Evolutionary conservation across 2,797 vertebrate genomes (phyloP), one percentile per base, ranked within the genome.

Genomic region (Hybognathus amarus): DNA sequence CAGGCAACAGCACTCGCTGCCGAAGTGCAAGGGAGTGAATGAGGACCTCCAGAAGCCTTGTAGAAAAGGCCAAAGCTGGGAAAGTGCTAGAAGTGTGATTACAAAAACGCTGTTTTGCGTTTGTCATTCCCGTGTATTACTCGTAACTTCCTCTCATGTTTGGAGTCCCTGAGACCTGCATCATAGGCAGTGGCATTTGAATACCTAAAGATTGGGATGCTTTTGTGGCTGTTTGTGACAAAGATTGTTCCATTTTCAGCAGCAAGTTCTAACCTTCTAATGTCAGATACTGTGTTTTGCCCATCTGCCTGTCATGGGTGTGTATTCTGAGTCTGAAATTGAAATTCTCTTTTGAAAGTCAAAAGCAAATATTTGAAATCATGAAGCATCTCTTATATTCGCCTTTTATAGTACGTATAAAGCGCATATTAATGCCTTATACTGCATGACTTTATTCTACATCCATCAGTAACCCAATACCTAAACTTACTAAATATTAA

Each of bases 1-100:
- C 90, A 94, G 91, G 94, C 94, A 95, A 95, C 94, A 93, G 91
- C 77, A 33, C 81, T 69, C 45, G 82, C 88, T 87, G 87, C 89
- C 89, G 89, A 89, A 89, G 90, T 89, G 89, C 83, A 38, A 88
- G 87, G 87, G 77, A 82, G 67, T 67, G 74, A 77, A 54, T 9
- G 74, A 78, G 85, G 68, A 83, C 54, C 79, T 85, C 76, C 82
- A 83, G 74, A 84, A 84, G 66, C 79, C 20, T 27, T 56, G 38
- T 70, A 82, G 78, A 87, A 76, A 85, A 87, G 69, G 76, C 86
- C 82, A 84, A 77, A 64, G 64, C 81, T 33, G 70, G 77, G 75
- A 85, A 82, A 50, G 75, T 76, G 69, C 81, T 83, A 77, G 59
- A 52, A 12, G 56, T 69, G 83, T 80, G 33, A 36, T 36, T 52